Conservation (phyloP, 1,140 invertebrate species). For the Contarinia nasturtii region DNA sequence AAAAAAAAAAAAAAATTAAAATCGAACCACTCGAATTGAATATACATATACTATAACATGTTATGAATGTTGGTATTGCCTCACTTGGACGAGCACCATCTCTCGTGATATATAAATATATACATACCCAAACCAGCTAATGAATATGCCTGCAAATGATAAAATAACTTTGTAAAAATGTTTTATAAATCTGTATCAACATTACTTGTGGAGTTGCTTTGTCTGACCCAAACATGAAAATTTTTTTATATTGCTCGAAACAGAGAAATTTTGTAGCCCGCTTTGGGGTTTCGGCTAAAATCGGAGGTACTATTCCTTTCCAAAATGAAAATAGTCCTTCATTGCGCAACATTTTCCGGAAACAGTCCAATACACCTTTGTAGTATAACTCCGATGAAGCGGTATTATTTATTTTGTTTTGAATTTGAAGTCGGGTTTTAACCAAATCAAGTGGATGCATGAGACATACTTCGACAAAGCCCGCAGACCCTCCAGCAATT, state of each 20-base stretch:
- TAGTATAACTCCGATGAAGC: constrained; percentile 18
- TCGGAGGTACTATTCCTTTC: constrained; percentile 83
- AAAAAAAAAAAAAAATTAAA: no score
- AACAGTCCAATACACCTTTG: constrained; percentile 66
- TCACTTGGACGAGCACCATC: no score
- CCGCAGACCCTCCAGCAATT: constrained; percentile 71
- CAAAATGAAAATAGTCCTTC: constrained; percentile 71
- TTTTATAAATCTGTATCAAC: background rate
- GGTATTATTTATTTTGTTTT: constrained; percentile 28
- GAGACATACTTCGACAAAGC: constrained; percentile 84
- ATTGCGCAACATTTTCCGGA: constrained; percentile 66
- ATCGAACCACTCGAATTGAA: no score
- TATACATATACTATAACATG: no score
- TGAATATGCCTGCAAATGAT: constrained; percentile 53
- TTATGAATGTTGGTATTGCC: no score
- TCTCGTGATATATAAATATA: no score
- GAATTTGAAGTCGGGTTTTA: constrained; percentile 74
- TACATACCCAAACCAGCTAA: constrained; percentile 74
- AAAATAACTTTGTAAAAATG: constrained; percentile 3
- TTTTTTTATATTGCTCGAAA: constrained; percentile 79
- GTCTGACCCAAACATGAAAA: constrained; percentile 57
- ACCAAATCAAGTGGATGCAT: constrained; percentile 90
- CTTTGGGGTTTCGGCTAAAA: constrained; percentile 88
- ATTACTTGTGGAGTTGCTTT: constrained; percentile 35
- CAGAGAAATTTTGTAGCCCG: constrained; percentile 83